Base-by-base conservation (phyloP, 2,113 vertebrate species). In the Ramphastos sulfuratus region DNA sequence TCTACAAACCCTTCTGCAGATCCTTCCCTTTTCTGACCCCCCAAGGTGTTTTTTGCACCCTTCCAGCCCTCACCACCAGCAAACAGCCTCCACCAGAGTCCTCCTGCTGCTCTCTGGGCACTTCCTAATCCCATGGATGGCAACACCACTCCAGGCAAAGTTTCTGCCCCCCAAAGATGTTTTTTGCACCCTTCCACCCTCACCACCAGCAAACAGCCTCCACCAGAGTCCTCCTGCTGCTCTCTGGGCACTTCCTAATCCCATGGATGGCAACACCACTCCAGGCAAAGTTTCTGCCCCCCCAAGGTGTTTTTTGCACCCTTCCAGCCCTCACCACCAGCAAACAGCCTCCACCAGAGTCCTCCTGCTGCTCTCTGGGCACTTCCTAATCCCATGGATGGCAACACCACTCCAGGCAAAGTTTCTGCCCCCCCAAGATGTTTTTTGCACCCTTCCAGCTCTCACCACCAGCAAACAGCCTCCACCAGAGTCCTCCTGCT, bases 311-410 rank as follows among this genome's bases (percentile, higher is more conserved):
- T n/a, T n/a, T n/a, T 48, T 15, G 5, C 12, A 20, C 64, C 17
- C 67, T 59, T 55, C 80, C 80, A 59, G 66, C 71, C 46, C 7
- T 12, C 1, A 0, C 72, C 4, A 28, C 33, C 80, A 20, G 39
- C 63, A 58, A 20, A 25, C 30, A 4, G 17, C 31, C 65, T 52
- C 60, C 4, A 1, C 1, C 2, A 4, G 1, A 15, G 25, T 56
- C 18, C n/a, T 64, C 78, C 39, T 5, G 0, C 5, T 4, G 1
- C 27, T 11, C 1, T 58, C 28, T 80, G 4, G 0, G 54, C n/a
- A 31, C 42, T 12, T 39, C 42, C 30, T 25, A 35, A 64, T 6
- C 69, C 84, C 77, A 20, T 3, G 33, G 59, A 50, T 13, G 55
- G 59, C 8, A 73, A 61, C 65, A 24, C 31, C 82, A 66, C 85